phyloP scores from a whole-genome alignment of 2,888 invertebrate genomes.

The Lottia scabra region DNA sequence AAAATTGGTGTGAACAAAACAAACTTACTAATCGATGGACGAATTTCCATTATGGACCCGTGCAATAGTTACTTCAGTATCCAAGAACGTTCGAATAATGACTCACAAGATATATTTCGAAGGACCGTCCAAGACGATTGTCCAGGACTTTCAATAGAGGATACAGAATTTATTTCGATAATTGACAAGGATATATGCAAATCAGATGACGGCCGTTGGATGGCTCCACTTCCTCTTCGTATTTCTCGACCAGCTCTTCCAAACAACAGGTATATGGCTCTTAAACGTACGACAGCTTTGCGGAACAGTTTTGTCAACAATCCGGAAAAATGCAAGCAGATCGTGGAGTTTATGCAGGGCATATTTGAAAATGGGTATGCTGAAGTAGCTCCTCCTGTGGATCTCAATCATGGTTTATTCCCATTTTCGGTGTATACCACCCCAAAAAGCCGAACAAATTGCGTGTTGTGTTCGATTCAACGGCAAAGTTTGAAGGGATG shows the following conservation, averaged over 20 bases:
- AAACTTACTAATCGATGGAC: background rate
- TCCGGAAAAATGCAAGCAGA: background rate
- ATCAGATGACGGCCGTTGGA: constrained; percentile 14
- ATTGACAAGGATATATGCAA: constrained; percentile 15
- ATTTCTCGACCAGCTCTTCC: constrained; percentile 10
- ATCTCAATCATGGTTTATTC: background rate
- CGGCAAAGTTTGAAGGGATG: background rate
- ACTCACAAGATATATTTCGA: constrained; percentile 10
- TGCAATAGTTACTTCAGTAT: constrained; percentile 6
- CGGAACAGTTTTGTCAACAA: background rate
- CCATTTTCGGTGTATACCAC: background rate
- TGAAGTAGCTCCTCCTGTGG: background rate
- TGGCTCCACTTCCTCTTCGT: constrained; percentile 21
- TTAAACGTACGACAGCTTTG: constrained; percentile 2
- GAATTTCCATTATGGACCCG: constrained; percentile 7
- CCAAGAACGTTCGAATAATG: background rate
- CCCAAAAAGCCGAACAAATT: background rate
- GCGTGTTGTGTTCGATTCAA: background rate
- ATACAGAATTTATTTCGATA: constrained; percentile 15
- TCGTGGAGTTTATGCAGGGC: background rate
- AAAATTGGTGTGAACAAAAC: constrained; percentile 11
- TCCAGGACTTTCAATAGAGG: constrained; percentile 15
- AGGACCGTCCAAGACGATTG: constrained; percentile 16
- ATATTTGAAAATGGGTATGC: background rate
- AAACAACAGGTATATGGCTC: constrained; percentile 13